These are phyloP conservation scores for Melanargia galathea DNA, from an alignment of 2,888 invertebrate species.

Conservation along the genomic window DNA sequence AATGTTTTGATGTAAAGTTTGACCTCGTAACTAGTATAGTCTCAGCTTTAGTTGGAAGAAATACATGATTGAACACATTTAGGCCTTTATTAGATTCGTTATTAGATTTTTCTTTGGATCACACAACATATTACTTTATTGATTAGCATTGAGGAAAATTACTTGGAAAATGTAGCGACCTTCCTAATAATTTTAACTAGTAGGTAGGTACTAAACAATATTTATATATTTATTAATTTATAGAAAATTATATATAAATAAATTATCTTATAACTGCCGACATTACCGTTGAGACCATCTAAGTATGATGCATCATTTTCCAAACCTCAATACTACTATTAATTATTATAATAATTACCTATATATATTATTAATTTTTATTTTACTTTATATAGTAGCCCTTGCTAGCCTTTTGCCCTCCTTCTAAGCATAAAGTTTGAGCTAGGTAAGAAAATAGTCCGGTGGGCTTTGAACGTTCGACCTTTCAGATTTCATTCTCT, in stretches of 20 bases:
- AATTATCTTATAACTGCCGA: not conserved
- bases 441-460: too few species aligned
- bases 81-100: conserved; percentile 46
- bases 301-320: too few species aligned
- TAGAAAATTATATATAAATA: not conserved
- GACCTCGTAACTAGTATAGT: not conserved
- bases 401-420: too few species aligned
- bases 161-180: not conserved
- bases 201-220: too few species aligned
- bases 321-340: too few species aligned
- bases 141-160: conserved; percentile 16
- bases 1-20: not conserved
- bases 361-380: too few species aligned
- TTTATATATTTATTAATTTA: not conserved
- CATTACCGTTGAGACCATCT: too few species aligned
- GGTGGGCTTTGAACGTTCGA: too few species aligned
- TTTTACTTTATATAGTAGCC: too few species aligned
- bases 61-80: conserved; percentile 65
- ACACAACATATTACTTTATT: conserved; percentile 36
- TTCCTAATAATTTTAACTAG: not conserved
- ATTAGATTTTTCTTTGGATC: conserved; percentile 47
- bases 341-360: too few species aligned
- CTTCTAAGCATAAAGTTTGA: too few species aligned
- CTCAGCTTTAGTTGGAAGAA: conserved; percentile 44
- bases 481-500: too few species aligned